Evolutionary conservation across 2,888 invertebrate genomes (phyloP), one percentile per base, ranked within the genome.

Genomic region (Pollenia angustigena): DNA sequence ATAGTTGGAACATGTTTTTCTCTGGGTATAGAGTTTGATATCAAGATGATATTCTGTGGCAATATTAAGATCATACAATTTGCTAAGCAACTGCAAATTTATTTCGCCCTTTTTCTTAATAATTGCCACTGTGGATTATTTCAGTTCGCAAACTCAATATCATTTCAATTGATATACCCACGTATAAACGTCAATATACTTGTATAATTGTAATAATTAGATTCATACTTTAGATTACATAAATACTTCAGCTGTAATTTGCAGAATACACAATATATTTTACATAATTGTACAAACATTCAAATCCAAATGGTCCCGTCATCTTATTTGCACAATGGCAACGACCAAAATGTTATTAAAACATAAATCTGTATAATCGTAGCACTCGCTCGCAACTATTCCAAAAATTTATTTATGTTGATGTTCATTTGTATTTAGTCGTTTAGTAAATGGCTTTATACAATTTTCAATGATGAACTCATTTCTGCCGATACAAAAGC

Each of bases 381-480:
- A 46, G 40, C 48, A 78, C 11, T 78, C 58, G 56, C 11, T 78
- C 58, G 56, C 62, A 54, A 68, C n/a, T 40, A 75, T 68, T 60
- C 60, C 14, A 68, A 42, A 76, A 64, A 66, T 32, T n/a, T 66
- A 18, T 78, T 78, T 66, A 83, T 83, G 56, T 50, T 71, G 66
- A 75, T 76, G 56, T 69, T 66, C 56, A 74, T 76, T 58, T 60
- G 52, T 74, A 80, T n/a, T 84, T 40, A 44, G 48, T 74, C 23
- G 32, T 68, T 23, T n/a, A 78, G 76, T 78, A 66, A 52, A 71
- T 71, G 44, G 69, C 16, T 62, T 71, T 62, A 40, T 71, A 71
- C 52, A 80, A 72, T 62, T 75, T 66, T 69, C 69, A 60, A 56
- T 80, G 69, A 85, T 85, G 75, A 81, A 85, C 85, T 85, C 75